phyloP scores from a whole-genome alignment of 1,140 invertebrate genomes.

The Tetramorium alpestre region DNA sequence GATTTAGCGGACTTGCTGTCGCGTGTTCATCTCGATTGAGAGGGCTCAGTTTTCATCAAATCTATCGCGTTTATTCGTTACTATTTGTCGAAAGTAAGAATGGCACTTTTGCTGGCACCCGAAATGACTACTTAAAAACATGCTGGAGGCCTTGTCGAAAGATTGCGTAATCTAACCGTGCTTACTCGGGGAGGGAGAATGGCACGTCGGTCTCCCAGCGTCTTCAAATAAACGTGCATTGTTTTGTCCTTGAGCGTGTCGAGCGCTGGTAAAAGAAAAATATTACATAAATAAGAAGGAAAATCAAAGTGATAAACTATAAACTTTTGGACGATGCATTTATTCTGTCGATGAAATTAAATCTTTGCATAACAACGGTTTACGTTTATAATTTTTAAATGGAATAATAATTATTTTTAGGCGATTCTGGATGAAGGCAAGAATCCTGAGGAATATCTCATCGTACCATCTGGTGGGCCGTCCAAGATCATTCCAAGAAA shows the following conservation, averaged over 20 bases:
- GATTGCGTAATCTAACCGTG: not conserved
- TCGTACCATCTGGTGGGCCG: conserved; percentile 86
- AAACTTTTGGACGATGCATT: not conserved
- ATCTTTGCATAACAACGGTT: not conserved
- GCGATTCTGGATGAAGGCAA: conserved; percentile 92
- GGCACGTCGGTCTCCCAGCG: not conserved
- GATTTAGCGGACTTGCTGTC: not conserved
- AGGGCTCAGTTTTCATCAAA: not conserved
- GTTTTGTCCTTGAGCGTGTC: not conserved
- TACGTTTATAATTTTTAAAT: not conserved
- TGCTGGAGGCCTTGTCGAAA: not conserved
- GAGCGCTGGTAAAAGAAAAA: not conserved
- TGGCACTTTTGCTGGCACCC: too few species aligned
- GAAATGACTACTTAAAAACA: not conserved
- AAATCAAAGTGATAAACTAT: not conserved
- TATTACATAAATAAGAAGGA: not conserved
- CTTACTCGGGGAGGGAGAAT: not conserved
- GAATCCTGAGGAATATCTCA: conserved; percentile 91
- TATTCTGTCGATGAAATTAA: not conserved
- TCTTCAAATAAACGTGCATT: not conserved
- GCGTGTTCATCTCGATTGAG: not conserved
- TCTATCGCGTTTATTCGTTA: not conserved
- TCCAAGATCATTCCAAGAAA: conserved; percentile 74
- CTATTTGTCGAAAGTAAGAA: too few species aligned
- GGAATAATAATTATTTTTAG: conserved; percentile 83